phyloP scores from a whole-genome alignment of 2,888 invertebrate genomes.

The Agonopterix arenella region DNA sequence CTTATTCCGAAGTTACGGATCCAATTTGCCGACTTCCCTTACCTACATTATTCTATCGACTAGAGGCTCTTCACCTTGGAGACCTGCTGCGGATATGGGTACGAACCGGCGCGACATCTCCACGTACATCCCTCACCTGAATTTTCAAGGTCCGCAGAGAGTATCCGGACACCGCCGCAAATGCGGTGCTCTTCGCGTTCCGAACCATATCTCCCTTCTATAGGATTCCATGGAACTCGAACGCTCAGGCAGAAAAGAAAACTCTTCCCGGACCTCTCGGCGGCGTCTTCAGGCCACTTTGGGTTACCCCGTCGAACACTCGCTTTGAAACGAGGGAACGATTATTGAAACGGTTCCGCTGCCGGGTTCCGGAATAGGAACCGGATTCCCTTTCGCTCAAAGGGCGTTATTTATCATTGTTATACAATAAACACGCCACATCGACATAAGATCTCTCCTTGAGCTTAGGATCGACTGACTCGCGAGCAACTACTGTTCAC shows the following conservation, averaged over 20 bases:
- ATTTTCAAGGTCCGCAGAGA: slow-evolving; percentile 50
- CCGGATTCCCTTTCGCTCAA: slow-evolving; percentile 74
- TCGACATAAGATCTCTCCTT: slow-evolving; percentile 66
- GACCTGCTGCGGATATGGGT: slow-evolving; percentile 87
- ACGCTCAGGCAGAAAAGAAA: slow-evolving; percentile 62
- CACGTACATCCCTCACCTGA: slow-evolving; percentile 43
- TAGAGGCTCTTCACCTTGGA: slow-evolving; percentile 84
- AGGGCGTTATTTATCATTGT: slow-evolving; percentile 38
- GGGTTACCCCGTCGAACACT: slow-evolving; percentile 48
- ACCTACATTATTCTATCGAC: slow-evolving; percentile 80
- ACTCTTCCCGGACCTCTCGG: slow-evolving; percentile 72
- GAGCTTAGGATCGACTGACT: slow-evolving; percentile 78
- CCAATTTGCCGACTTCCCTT: slow-evolving; percentile 83
- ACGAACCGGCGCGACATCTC: slow-evolving; percentile 65
- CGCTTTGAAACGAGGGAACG: slow-evolving; percentile 41
- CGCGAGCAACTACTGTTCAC: slow-evolving; percentile 73
- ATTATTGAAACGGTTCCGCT: slow-evolving; percentile 68
- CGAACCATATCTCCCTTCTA: slow-evolving; percentile 71
- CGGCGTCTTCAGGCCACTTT: slow-evolving; percentile 75
- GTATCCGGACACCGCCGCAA: slow-evolving; percentile 38
- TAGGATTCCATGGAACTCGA: slow-evolving; percentile 64
- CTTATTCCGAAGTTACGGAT: slow-evolving; percentile 82
- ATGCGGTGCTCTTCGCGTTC: slow-evolving; percentile 47
- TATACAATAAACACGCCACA: slow-evolving; percentile 36
- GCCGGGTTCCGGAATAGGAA: slow-evolving; percentile 78